A percentile compares a stretch with the other conserved stretches of the same genome.
These are phyloP conservation scores for Atrichornis clamosus DNA, from an alignment of 2,113 vertebrate species.

Conservation along the genomic window DNA sequence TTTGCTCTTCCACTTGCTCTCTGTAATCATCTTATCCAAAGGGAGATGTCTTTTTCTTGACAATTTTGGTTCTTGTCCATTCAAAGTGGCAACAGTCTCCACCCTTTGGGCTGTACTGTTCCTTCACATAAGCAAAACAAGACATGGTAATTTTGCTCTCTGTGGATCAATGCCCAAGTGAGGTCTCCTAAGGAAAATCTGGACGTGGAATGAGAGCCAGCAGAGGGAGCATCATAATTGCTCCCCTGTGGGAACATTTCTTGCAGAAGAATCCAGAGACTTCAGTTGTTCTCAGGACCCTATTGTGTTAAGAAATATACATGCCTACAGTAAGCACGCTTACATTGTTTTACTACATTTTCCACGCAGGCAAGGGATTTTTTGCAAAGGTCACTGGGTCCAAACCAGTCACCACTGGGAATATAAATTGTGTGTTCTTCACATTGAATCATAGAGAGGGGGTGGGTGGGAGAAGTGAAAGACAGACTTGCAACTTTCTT, in stretches of 20 bases:
- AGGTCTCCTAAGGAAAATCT: constrained; percentile 3
- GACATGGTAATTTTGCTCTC: neutral
- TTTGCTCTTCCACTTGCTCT: neutral
- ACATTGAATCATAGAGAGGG: neutral
- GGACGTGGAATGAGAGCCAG: neutral
- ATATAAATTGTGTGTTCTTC: constrained; percentile 5
- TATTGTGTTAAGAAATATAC: constrained; percentile 49
- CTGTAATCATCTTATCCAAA: neutral
- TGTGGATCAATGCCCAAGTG: neutral
- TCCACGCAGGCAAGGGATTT: constrained; percentile 27
- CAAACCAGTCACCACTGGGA: constrained; percentile 24
- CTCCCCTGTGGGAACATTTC: constrained; percentile 12
- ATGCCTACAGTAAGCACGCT: constrained; percentile 24
- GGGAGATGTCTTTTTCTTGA: neutral
- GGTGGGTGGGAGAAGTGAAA: neutral
- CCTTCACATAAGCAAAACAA: neutral
- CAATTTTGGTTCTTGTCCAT: neutral
- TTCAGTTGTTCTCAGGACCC: neutral
- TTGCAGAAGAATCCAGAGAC: constrained; percentile 19
- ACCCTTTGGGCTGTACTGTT: neutral
- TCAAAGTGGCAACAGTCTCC: neutral
- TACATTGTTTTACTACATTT: constrained; percentile 52
- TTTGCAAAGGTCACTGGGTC: constrained; percentile 41
- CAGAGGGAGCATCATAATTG: constrained; percentile 40
- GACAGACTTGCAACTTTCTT: neutral